A percentile compares a stretch with the other conserved stretches of the same genome.
Conservation (phyloP, 2,797 vertebrate species). For the Falco rusticolus region DNA sequence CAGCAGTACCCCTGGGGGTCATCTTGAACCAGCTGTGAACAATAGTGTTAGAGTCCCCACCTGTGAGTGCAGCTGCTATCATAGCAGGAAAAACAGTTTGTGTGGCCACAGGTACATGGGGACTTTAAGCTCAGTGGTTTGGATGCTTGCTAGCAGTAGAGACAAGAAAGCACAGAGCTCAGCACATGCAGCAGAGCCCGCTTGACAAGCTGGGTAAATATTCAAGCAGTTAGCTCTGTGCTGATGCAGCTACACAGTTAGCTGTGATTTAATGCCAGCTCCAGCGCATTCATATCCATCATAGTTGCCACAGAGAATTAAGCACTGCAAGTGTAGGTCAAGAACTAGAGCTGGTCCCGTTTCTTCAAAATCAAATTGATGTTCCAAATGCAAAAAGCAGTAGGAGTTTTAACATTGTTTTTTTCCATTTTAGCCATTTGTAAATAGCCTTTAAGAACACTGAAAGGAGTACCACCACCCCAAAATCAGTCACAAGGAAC, state of each 20-base stretch:
- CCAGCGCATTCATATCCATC: background rate
- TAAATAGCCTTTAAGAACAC: background rate
- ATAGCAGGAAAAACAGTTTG: background rate
- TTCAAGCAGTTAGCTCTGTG: conserved; percentile 29
- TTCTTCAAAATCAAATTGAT: background rate
- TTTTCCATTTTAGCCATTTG: background rate
- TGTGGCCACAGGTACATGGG: background rate
- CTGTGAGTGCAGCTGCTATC: background rate
- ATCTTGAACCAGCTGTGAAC: background rate
- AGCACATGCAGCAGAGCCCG: conserved; percentile 4
- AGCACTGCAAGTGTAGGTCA: conserved; percentile 26
- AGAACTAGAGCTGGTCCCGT: background rate
- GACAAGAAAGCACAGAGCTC: conserved; percentile 10
- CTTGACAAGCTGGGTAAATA: conserved; percentile 13
- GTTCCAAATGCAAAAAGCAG: background rate
- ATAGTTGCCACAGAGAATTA: background rate
- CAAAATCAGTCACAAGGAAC: background rate
- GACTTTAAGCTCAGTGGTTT: background rate
- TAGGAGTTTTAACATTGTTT: background rate
- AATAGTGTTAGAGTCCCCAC: background rate
- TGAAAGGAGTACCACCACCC: background rate
- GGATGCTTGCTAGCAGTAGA: background rate
- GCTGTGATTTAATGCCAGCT: conserved; percentile 13
- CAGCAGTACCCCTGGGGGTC: background rate
- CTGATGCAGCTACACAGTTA: conserved; percentile 34